Conservation (phyloP, 2,888 invertebrate genomes). For the Pedicia rivosa region DNA sequence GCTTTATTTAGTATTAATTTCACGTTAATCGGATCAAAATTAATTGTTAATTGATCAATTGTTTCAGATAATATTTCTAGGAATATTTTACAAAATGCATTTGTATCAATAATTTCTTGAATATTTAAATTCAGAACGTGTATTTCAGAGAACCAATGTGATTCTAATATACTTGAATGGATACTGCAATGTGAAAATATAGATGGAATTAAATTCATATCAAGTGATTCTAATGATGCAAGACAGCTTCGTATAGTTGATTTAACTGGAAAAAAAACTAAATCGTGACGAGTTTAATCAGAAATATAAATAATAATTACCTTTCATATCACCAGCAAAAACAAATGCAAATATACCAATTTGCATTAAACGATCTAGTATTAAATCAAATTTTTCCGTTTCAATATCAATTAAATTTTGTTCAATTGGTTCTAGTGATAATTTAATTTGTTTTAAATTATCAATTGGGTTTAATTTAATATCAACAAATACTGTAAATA, state of each 20-base stretch:
- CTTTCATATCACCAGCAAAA: constrained; percentile 21
- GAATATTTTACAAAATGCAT: constrained; percentile 21
- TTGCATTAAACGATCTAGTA: constrained; percentile 26
- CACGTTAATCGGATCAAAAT: constrained; percentile 10
- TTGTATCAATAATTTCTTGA: constrained; percentile 25
- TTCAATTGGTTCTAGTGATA: constrained; percentile 16
- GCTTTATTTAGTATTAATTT: constrained; percentile 20
- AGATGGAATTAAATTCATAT: constrained; percentile 25
- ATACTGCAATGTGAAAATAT: constrained; percentile 17
- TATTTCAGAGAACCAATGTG: constrained; percentile 26
- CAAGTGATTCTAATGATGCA: constrained; percentile 27
- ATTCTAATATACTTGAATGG: constrained; percentile 23
- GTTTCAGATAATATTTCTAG: constrained; percentile 19
- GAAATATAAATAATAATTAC: constrained; percentile 12
- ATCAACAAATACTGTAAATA: constrained; percentile 23
- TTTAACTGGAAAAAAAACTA: constrained; percentile 17
- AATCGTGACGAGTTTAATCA: not conserved
- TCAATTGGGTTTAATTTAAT: constrained; percentile 22
- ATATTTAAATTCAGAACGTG: constrained; percentile 20
- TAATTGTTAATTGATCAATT: constrained; percentile 16
- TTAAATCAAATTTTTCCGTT: constrained; percentile 28
- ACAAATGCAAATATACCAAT: constrained; percentile 27
- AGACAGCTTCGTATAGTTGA: constrained; percentile 24
- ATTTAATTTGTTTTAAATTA: constrained; percentile 20
- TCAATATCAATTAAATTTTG: constrained; percentile 18